phyloP scores from a whole-genome alignment of 2,888 invertebrate species.

The Nemotelus pantherinus region DNA sequence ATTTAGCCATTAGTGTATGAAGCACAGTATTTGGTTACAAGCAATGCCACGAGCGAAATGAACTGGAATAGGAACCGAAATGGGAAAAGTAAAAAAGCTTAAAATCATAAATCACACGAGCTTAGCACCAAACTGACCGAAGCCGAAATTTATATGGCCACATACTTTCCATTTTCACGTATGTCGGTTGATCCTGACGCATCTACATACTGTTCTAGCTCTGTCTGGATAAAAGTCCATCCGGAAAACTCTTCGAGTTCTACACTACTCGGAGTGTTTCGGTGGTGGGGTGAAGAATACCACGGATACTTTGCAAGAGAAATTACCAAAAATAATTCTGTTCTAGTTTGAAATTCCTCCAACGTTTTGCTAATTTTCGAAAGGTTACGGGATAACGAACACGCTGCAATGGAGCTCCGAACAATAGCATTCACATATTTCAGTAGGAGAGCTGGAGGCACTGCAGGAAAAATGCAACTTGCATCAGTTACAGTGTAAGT shows the following conservation, averaged over 20 bases:
- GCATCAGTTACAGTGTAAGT: no score
- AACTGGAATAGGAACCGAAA: constrained; percentile 3
- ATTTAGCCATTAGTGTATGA: background rate
- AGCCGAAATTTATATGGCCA: constrained; percentile 36
- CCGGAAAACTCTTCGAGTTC: background rate
- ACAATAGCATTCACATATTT: no score
- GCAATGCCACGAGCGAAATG: constrained; percentile 9
- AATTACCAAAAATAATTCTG: constrained; percentile 19
- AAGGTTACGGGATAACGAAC: background rate
- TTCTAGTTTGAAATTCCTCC: constrained; percentile 14
- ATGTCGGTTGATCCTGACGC: background rate
- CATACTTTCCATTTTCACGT: constrained; percentile 33
- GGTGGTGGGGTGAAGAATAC: background rate
- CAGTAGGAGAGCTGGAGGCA: no score
- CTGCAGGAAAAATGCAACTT: no score
- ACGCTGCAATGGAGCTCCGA: no score
- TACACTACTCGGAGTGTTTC: no score
- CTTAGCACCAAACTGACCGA: constrained; percentile 45
- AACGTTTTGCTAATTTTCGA: constrained; percentile 21
- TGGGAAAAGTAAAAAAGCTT: constrained; percentile 35
- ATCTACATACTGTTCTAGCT: background rate
- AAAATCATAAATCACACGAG: constrained; percentile 42
- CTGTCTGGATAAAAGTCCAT: background rate
- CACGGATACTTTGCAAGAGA: background rate
- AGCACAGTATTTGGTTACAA: background rate